These are phyloP conservation scores for Malacoctenus gilli DNA, from an alignment of 2,797 vertebrate species.

Conservation along the genomic window DNA sequence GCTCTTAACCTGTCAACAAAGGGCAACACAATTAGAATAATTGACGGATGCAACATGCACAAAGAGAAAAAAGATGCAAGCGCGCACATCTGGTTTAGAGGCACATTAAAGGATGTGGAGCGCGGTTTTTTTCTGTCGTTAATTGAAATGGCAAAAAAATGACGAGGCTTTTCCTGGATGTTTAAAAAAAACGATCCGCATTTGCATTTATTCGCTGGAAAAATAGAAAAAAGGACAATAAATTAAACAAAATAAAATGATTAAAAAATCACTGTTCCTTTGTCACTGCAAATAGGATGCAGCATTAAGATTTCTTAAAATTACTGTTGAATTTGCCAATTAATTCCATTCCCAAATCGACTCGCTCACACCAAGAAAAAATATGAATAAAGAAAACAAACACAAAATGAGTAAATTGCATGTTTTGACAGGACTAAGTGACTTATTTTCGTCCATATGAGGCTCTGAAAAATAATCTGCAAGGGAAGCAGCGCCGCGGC, in stretches of 20 bases:
- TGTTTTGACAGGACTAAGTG: neutral
- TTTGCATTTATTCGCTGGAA: neutral
- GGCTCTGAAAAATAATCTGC: conserved; percentile 8
- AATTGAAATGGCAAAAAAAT: conserved; percentile 16
- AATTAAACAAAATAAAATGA: no score
- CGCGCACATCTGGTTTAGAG: conserved; percentile 56
- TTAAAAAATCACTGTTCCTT: no score
- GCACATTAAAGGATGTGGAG: conserved; percentile 35
- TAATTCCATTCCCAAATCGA: no score
- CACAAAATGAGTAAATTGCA: no score
- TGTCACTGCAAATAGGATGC: no score
- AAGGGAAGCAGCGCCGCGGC: conserved; percentile 56
- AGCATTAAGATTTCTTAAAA: no score
- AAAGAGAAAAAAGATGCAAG: conserved; percentile 47
- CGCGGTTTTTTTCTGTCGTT: conserved; percentile 9
- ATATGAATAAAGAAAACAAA: neutral
- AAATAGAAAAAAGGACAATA: neutral
- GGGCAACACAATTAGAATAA: conserved; percentile 78
- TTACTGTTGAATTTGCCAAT: no score
- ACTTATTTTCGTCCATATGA: conserved; percentile 11
- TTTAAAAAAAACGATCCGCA: conserved; percentile 8
- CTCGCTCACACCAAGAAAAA: no score
- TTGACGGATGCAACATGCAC: conserved; percentile 65
- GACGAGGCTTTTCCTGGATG: neutral
- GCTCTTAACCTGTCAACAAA: conserved; percentile 79